These are phyloP conservation scores for Salvelinus namaycush DNA, from an alignment of 2,113 vertebrate species.

Conservation along the genomic window DNA sequence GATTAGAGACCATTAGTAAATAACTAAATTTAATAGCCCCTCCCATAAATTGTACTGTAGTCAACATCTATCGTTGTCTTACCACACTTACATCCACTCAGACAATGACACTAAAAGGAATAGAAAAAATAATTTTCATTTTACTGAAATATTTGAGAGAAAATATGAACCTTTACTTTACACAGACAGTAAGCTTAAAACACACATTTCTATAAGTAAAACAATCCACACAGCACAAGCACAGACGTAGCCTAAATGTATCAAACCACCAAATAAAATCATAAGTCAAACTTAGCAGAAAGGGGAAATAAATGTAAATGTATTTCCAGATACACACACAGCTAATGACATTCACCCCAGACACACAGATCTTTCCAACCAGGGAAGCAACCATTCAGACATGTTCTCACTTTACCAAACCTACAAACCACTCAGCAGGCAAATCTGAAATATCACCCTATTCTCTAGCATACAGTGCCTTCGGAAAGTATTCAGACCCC, in stretches of 20 bases:
- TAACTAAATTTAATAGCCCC: no score
- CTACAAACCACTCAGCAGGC: no score
- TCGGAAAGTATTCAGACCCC: no score
- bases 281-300: slow-evolving; percentile 17
- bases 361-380: slow-evolving; percentile 29
- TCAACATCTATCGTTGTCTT: no score
- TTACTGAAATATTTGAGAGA: slow-evolving; percentile 59
- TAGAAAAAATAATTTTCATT: slow-evolving; percentile 56
- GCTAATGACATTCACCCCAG: not conserved
- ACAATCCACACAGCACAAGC: slow-evolving; percentile 28
- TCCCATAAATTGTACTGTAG: no score
- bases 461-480: no score
- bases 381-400: slow-evolving; percentile 18
- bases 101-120: not conserved
- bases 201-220: slow-evolving; percentile 28
- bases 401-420: no score
- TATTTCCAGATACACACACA: slow-evolving; percentile 19
- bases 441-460: no score
- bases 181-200: slow-evolving; percentile 52
- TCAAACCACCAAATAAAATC: slow-evolving; percentile 20
- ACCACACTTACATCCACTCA: not conserved
- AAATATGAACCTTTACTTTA: slow-evolving; percentile 53
- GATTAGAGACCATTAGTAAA: no score
- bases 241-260: slow-evolving; percentile 9
- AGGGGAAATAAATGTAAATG: slow-evolving; percentile 22